Conservation (phyloP, 2,888 invertebrate genomes). For the Drosophila aldrichi region DNA sequence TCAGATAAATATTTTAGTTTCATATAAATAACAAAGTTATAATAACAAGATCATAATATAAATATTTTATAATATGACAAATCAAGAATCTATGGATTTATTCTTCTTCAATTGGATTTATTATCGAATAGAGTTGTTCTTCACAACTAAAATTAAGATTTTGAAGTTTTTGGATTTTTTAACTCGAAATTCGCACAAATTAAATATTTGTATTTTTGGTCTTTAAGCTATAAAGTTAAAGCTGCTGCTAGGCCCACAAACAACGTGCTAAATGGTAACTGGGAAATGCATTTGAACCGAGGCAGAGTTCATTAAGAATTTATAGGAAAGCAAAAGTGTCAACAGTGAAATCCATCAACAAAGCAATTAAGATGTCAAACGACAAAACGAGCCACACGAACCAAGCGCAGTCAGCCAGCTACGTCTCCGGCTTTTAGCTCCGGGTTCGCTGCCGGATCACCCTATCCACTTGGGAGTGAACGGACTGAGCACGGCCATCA, state of each 20-base stretch:
- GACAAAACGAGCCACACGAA: conserved; percentile 35
- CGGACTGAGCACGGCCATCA: conserved; percentile 8
- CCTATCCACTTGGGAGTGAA: conserved; percentile 21
- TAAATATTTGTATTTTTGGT: background rate
- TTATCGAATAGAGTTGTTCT: too few species aligned
- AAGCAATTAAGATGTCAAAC: conserved; percentile 74
- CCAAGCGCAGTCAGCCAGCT: conserved; percentile 15
- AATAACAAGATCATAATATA: too few species aligned
- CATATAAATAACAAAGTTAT: too few species aligned
- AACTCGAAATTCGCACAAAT: background rate
- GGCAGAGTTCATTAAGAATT: conserved; percentile 61
- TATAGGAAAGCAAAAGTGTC: conserved; percentile 70
- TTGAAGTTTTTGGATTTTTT: background rate
- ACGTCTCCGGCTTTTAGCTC: background rate
- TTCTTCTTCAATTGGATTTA: too few species aligned
- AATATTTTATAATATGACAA: too few species aligned
- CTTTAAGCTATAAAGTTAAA: background rate
- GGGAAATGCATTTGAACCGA: background rate
- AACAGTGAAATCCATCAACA: conserved; percentile 73
- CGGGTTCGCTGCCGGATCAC: background rate
- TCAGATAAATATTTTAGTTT: too few species aligned
- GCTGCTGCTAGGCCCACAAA: background rate
- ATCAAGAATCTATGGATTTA: too few species aligned
- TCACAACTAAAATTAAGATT: background rate
- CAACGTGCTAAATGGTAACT: conserved; percentile 4